Base-by-base conservation (phyloP, 2,888 invertebrate species). In the Chromoteleia sp. region DNA sequence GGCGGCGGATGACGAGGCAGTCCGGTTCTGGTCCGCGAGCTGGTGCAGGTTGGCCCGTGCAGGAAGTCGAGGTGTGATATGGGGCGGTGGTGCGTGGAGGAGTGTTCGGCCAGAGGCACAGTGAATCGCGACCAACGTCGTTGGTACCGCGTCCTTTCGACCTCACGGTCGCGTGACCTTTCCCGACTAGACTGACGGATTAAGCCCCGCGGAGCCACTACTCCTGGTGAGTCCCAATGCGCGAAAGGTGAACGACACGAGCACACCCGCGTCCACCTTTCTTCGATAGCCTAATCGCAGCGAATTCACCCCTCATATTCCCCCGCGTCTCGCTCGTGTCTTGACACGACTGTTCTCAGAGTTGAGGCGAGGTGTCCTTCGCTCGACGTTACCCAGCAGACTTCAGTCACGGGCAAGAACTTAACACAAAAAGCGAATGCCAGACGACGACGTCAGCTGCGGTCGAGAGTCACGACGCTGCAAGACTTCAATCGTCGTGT, bases 151-250 rank as follows among this genome's bases (percentile, higher is more conserved):
- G 74, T 52, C 61, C 81, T 83, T 77, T 74, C 84, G 83, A 83
- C 59, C 75, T 54, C 48, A 52, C 73, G 73, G 65, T 63, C 82
- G 75, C 68, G 74, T 80, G 74, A 67, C 74, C 73, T 78, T 82
- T 78, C 52, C 39, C 80, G 70, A 68, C 85, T 81, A 83, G 85
- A 85, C 86, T 88, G 86, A 89, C 87, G 89, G 88, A 88, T 88
- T 87, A 87, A 84, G 81, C 83, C 54, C 84, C 78, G 77, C 85
- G 89, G 87, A 89, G 88, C 89, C 89, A 89, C 91, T 90, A 89
- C 90, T 89, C 84, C 85, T 85, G 89, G 89, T 89, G 88, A 89
- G 89, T 89, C 83, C 61, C 41, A 65, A 43, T 17, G 33, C 12
- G 68, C 39, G 56, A 71, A 63, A 56, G 36, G 43, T 43, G 43